Evolutionary conservation across 64 coral and sea anemone genomes (phyloP), one percentile per base, ranked within the genome.

Genomic region (Astreopora myriophthalma): DNA sequence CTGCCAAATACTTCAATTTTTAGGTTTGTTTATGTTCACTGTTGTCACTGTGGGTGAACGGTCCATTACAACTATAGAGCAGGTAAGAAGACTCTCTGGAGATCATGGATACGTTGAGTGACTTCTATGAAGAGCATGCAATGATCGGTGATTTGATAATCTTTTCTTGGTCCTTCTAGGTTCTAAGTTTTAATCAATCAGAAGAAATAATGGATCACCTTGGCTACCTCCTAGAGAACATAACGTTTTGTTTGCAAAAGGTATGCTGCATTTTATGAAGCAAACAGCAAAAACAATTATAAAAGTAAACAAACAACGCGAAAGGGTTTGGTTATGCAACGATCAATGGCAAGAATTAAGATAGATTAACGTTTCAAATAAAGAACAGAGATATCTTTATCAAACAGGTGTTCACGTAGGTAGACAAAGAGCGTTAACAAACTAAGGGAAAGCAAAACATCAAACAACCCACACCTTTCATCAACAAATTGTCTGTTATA

Each of bases 21-120:
- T 55, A 92, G 90, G 90, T 34, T 68, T 92, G 36, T 76, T 92
- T 26, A 75, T 92, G 3, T 92, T 65, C 26, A 39, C 71, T 48
- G 83, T 86, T 39, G 62, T 84, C 74, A 92, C 90, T 29, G 80
- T 38, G 19, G 81, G 51, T 1, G 68, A 92, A 64, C 48, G 42
- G 63, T 70, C 80, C 2, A 92, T 86, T 34, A 58, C 19, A 84
- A 25, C 31, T 39, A 38, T 92, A 61, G 33, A 86, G 0, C 48
- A 85, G 90, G 90, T 86, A 49, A 14, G 73, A 8, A 16, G 12
- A 57, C 17, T 16, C 17, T 57, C 11, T 57, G 20, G 20, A 24
- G 22, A 64, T 6, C 61, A 3, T 24, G 24, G 5, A 26, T 3
- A 24, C 16, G 0, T 64, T 24, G 3, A 64, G 3, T 64, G 61